Base-by-base conservation (phyloP, 1,140 invertebrate genomes). In the Tyrophagus putrescentiae region DNA sequence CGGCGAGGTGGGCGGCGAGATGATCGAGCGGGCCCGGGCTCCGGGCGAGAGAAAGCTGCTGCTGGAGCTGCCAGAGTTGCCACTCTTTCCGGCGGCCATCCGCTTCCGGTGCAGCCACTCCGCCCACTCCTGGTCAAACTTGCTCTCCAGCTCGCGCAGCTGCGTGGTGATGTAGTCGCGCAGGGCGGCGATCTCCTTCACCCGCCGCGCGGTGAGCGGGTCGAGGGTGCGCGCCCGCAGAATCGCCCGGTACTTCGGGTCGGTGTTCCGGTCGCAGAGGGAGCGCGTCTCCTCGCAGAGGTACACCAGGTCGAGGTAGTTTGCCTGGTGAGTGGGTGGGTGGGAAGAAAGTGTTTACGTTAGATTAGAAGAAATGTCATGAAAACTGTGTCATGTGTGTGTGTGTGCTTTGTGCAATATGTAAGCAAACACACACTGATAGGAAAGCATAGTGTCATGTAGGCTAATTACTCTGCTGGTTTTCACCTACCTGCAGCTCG, bases 71-170 rank as follows among this genome's bases (percentile, higher is more conserved):
- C 9, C 31, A 27, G 23, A 48, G 13, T 48, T 6, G 18, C 5
- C 65, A 61, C 58, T 62, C 60, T 57, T 61, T 62, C 36, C n/a
- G n/a, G n/a, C n/a, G n/a, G n/a, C n/a, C 28, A 50, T 62, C 67
- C 60, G 69, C 28, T 44, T 62, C 41, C 64, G 64, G 23, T 63
- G 64, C 33, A 69, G 64, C 60, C 69, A 70, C 13, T 69, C 65
- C 60, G 71, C 65, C 72, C 72, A 73, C 58, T 73, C 67, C 52
- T 65, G 62, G 61, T 75, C 72, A 13, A 75, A 60, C 2, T 68
- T 66, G 4, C 61, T 52, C 33, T 73, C 66, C 7, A 71, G 68
- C 50, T 74, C 72, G 32, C 63, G 56, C n/a, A 74, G 50, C 31
- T 70, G 68, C 28, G 64, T 70, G 23, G 68, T 67, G 16, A 74